phyloP scores from a whole-genome alignment of 2,888 invertebrate genomes.

The Perithous albicinctus region DNA sequence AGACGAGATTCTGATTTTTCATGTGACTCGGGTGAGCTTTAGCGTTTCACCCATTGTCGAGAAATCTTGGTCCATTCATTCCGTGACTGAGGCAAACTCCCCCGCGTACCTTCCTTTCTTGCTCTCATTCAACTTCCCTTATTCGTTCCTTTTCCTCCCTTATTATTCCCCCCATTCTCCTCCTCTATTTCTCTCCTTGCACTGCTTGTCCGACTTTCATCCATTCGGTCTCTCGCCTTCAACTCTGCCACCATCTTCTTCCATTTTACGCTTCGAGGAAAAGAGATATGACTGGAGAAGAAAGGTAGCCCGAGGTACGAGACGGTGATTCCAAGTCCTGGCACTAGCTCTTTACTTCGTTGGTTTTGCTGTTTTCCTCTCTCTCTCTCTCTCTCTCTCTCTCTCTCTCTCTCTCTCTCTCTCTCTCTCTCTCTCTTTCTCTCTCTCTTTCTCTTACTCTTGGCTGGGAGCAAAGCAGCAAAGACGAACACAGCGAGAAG shows the following conservation, averaged over 20 bases:
- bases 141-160: slow-evolving; percentile 37
- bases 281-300: slow-evolving; percentile 51
- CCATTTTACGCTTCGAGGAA: slow-evolving; percentile 60
- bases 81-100: slow-evolving; percentile 40
- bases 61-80: slow-evolving; percentile 54
- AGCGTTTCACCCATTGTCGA: slow-evolving; percentile 45
- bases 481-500: slow-evolving; percentile 51
- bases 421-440: background rate
- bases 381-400: background rate
- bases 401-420: background rate
- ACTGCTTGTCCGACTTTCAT: slow-evolving; percentile 46
- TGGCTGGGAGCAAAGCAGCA: slow-evolving; percentile 39
- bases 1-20: slow-evolving; percentile 31
- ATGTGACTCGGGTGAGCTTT: slow-evolving; percentile 36
- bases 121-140: slow-evolving; percentile 45
- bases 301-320: slow-evolving; percentile 16
- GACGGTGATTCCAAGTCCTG: slow-evolving; percentile 47
- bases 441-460: background rate
- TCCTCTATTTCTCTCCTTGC: slow-evolving; percentile 42
- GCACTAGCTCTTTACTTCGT: slow-evolving; percentile 26
- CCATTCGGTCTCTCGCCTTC: slow-evolving; percentile 40
- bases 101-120: slow-evolving; percentile 48
- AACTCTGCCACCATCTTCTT: slow-evolving; percentile 29
- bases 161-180: slow-evolving; percentile 50
- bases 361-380: slow-evolving; percentile 13